phyloP scores from a whole-genome alignment of 2,888 invertebrate species.

The Thelaira solivaga region DNA sequence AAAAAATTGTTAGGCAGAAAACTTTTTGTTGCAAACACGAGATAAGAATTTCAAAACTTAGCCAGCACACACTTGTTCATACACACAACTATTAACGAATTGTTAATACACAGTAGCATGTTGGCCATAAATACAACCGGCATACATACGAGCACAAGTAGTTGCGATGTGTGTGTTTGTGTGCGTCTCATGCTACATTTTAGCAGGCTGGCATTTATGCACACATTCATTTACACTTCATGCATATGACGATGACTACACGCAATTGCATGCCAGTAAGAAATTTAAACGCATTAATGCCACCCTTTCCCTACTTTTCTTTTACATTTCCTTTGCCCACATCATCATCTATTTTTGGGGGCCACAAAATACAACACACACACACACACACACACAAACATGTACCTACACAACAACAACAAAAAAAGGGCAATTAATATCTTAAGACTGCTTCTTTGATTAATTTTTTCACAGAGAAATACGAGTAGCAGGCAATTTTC shows the following conservation, averaged over 20 bases:
- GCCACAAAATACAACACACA: neutral
- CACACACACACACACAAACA: too few relatives aligned
- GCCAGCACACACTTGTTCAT: neutral
- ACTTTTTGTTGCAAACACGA: conserved; percentile 49
- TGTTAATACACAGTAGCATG: conserved; percentile 9
- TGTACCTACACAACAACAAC: too few relatives aligned
- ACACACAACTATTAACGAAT: neutral
- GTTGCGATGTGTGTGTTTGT: too few relatives aligned
- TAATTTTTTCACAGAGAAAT: conserved; percentile 19
- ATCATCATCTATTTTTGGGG: neutral
- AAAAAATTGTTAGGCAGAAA: conserved; percentile 44
- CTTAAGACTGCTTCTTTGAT: conserved; percentile 36
- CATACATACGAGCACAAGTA: neutral
- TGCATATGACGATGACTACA: neutral
- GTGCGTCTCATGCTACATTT: too few relatives aligned
- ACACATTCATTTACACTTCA: neutral
- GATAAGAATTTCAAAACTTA: conserved; percentile 51
- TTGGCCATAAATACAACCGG: conserved; percentile 28
- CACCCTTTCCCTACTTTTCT: conserved; percentile 26
- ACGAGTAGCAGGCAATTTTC: conserved; percentile 27
- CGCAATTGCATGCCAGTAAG: neutral
- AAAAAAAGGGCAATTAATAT: conserved; percentile 38
- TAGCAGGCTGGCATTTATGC: neutral
- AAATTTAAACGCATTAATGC: conserved; percentile 14
- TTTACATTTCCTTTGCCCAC: conserved; percentile 10